Evolutionary conservation across 2,888 invertebrate genomes (phyloP).

Genomic region (Aleiodes testaceus): DNA sequence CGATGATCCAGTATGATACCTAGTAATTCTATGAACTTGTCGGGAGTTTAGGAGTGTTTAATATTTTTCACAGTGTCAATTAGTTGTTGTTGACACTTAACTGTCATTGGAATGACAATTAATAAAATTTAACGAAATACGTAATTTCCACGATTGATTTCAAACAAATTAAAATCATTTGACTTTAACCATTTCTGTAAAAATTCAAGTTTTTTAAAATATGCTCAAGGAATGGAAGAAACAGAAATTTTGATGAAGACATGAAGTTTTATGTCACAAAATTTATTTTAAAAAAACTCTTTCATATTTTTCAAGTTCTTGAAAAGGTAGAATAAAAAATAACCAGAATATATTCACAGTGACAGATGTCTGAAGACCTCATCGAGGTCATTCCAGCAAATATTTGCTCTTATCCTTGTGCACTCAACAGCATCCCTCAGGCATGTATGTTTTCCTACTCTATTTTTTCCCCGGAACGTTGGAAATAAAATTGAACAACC

Average conservation of each 20-base stretch:
- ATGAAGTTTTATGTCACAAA: too few species aligned
- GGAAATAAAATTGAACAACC: constrained; percentile 36
- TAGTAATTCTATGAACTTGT: neutral
- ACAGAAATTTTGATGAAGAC: too few species aligned
- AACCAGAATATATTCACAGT: constrained; percentile 21
- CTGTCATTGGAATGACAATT: too few species aligned
- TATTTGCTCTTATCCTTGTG: constrained; percentile 36
- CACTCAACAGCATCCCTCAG: constrained; percentile 10
- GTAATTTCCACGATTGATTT: too few species aligned
- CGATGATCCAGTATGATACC: neutral
- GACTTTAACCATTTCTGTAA: too few species aligned
- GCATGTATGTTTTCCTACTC: neutral
- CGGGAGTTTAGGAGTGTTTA: too few species aligned
- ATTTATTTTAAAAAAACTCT: neutral
- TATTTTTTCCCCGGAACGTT: neutral
- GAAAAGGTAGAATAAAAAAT: neutral
- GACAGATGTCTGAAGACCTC: constrained; percentile 28
- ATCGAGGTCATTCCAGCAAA: constrained; percentile 39
- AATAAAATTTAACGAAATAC: too few species aligned
- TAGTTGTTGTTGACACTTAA: too few species aligned
- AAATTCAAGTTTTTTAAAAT: too few species aligned
- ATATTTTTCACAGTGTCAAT: too few species aligned
- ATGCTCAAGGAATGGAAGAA: too few species aligned
- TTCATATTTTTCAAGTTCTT: constrained; percentile 26
- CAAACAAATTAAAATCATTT: too few species aligned